These are phyloP conservation scores for Penaeus japonicus DNA, from an alignment of 1,140 invertebrate genomes.

Conservation along the genomic window DNA sequence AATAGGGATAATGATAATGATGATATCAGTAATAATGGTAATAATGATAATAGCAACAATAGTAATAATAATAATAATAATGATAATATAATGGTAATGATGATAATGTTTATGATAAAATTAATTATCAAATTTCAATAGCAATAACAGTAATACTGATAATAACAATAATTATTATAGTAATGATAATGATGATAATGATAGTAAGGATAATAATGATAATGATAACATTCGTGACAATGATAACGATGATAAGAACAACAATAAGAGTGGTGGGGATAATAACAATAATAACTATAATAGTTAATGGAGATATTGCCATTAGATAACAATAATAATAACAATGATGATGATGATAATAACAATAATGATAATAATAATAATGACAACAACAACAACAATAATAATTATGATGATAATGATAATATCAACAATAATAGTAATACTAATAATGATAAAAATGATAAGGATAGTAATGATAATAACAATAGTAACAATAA, in stretches of 20 bases:
- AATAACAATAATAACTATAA: neutral
- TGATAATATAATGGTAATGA: neutral
- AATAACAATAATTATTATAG: neutral
- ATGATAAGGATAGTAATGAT: too few relatives aligned
- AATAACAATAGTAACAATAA: too few relatives aligned
- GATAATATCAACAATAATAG: too few relatives aligned
- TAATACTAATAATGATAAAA: too few relatives aligned
- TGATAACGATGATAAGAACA: neutral
- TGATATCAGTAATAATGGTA: neutral
- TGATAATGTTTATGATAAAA: neutral
- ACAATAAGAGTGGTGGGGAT: neutral
- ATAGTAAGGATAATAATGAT: neutral
- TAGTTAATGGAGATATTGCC: too few relatives aligned
- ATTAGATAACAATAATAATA: neutral
- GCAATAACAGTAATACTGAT: neutral
- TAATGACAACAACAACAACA: neutral
- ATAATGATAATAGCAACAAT: neutral
- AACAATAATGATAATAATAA: neutral
- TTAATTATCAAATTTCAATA: neutral
- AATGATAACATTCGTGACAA: neutral
- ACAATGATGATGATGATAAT: neutral
- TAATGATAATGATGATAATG: neutral
- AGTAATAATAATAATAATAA: neutral
- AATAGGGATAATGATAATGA: neutral
- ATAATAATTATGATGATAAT: too few relatives aligned